Evolutionary conservation across 2,888 invertebrate genomes (phyloP), one percentile per base, ranked within the genome.

Genomic region (Tiphia femorata): DNA sequence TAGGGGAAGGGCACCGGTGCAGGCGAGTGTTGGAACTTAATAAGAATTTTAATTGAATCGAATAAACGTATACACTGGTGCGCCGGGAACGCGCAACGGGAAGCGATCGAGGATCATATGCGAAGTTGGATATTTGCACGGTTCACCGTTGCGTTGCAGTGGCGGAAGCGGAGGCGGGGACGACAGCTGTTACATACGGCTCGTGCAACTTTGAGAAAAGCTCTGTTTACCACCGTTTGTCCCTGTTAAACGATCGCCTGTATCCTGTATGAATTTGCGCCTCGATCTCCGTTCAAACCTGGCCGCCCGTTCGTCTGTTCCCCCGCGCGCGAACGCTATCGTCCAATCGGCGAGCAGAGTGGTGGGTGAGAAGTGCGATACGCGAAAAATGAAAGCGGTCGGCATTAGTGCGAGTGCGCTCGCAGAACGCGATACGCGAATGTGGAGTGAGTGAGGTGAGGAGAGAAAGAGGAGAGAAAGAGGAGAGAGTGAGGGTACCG

Each of bases 11-110:
- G n/a, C n/a, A n/a, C n/a, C n/a, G n/a, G n/a, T n/a, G n/a, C n/a
- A n/a, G n/a, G n/a, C 33, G 59, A 33, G 17, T 54, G 30, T 57
- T 66, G 50, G 44, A 48, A 52, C 48, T 63, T 63, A 53, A 61
- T 63, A 58, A 63, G 63, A 52, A 66, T 63, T 63, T 60, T 63
- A 62, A 67, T 67, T 60, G 56, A 62, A 66, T 66, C 49, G 56
- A 58, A 49, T 59, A 56, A 65, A 48, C 49, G 35, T 21, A 50
- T 25, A 19, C 49, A 27, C 37, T 37, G 30, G 17, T 25, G 37
- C 12, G 21, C 29, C 20, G 42, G 35, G 20, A n/a, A 37, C 16
- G 37, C 37, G 17, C 37, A 19, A 37, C 19, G 10, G 37, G 19
- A n/a, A n/a, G n/a, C 10, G 7, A 6, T 37, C 37, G n/a, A 19